Evolutionary conservation across 2,113 vertebrate genomes (phyloP).

Genomic region (Aphelocoma coerulescens): DNA sequence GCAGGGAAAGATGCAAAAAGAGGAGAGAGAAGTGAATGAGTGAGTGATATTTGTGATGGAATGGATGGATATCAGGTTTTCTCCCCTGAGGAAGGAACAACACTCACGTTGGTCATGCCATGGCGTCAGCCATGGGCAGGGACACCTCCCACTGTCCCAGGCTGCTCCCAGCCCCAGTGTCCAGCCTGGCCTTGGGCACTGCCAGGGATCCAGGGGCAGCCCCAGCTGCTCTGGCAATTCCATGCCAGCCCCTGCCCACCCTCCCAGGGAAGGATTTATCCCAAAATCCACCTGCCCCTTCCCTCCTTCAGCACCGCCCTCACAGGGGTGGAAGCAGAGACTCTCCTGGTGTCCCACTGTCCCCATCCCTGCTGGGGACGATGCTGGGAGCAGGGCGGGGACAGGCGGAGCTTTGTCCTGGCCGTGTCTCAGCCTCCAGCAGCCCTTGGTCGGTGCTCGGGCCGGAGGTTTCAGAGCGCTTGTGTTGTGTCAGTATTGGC

Average conservation of each 20-base stretch:
- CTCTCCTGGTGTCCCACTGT: rapidly evolving
- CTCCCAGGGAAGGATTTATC: neutral
- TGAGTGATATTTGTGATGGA: neutral
- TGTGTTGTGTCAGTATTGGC: neutral
- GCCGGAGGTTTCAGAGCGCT: neutral
- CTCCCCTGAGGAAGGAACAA: neutral
- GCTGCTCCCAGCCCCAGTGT: neutral
- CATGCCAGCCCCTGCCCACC: neutral
- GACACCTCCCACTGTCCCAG: neutral
- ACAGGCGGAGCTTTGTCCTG: neutral
- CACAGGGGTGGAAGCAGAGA: neutral
- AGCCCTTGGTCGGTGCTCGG: rapidly evolving
- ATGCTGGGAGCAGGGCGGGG: neutral
- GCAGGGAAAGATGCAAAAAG: neutral
- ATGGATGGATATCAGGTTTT: neutral
- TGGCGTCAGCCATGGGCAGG: neutral
- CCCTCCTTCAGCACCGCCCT: neutral
- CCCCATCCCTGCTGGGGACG: too few species aligned
- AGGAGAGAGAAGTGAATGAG: neutral
- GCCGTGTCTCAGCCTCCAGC: neutral
- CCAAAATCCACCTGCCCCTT: neutral
- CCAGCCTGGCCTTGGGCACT: neutral
- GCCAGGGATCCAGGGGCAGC: neutral
- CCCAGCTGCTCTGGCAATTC: neutral
- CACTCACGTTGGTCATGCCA: neutral